phyloP scores from a whole-genome alignment of 2,888 invertebrate species.

The Conchocele bisecta region DNA sequence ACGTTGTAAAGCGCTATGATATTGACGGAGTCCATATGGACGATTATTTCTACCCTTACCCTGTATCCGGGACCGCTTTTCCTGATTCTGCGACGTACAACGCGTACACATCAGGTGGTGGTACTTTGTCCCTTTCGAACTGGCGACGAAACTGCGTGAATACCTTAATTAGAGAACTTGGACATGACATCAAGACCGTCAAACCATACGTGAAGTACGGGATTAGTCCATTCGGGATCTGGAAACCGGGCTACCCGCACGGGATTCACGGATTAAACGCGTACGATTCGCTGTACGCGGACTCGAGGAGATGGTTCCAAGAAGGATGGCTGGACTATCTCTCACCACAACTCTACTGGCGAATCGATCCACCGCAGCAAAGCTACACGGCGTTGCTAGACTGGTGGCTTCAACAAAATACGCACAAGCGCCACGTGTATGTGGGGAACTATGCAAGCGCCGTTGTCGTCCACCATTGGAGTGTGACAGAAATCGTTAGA shows the following conservation, averaged over 20 bases:
- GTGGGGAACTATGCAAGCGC: conserved; percentile 69
- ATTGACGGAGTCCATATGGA: conserved; percentile 80
- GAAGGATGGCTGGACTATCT: conserved; percentile 78
- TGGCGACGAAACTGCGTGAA: conserved; percentile 79
- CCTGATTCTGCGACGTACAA: conserved; percentile 74
- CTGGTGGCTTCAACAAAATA: conserved; percentile 78
- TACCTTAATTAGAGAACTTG: conserved; percentile 64
- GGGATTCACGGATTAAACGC: conserved; percentile 72
- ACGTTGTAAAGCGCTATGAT: conserved; percentile 75
- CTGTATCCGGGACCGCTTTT: conserved; percentile 69
- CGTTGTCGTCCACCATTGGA: conserved; percentile 64
- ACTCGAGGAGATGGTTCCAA: conserved; percentile 75
- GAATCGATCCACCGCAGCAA: conserved; percentile 75
- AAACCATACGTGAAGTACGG: conserved; percentile 73
- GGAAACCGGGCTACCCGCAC: conserved; percentile 73
- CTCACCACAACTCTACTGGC: conserved; percentile 80
- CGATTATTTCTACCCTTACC: conserved; percentile 81
- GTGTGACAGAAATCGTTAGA: conserved; percentile 65
- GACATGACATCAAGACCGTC: conserved; percentile 58
- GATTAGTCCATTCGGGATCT: conserved; percentile 80
- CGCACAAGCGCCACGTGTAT: conserved; percentile 69
- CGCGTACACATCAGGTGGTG: conserved; percentile 67
- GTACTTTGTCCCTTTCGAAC: conserved; percentile 66
- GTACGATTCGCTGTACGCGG: conserved; percentile 72
- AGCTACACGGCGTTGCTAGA: conserved; percentile 76